Evolutionary conservation across 2,888 invertebrate species (phyloP).

Genomic region (Neoitamus cyanurus): DNA sequence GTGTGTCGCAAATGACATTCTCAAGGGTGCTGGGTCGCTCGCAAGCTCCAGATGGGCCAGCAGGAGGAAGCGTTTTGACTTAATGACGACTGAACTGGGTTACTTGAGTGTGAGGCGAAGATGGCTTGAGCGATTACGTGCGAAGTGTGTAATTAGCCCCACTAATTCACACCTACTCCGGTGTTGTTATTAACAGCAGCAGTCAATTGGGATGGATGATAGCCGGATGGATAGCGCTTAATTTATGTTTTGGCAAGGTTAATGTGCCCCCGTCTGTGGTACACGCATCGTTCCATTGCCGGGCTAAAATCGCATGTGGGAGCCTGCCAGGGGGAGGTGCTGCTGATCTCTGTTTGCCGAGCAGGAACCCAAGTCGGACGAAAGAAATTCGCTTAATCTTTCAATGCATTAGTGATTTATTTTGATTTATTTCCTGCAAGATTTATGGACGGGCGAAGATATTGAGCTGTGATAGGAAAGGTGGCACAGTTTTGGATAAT

Average conservation of each 20-base stretch:
- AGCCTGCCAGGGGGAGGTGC: background rate
- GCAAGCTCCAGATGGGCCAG: background rate
- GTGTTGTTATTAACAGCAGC: background rate
- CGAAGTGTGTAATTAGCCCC: conserved; percentile 19
- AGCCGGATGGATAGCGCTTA: background rate
- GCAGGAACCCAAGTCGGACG: background rate
- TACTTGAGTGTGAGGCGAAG: background rate
- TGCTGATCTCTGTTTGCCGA: background rate
- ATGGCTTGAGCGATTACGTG: background rate
- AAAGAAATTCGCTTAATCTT: background rate
- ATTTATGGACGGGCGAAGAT: background rate
- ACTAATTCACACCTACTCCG: conserved; percentile 40
- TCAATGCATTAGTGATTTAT: background rate
- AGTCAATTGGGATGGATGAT: conserved; percentile 28
- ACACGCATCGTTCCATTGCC: background rate
- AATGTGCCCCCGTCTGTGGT: background rate
- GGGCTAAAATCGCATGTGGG: background rate
- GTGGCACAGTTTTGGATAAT: background rate
- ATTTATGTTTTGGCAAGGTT: conserved; percentile 21
- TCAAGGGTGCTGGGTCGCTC: conserved; percentile 8
- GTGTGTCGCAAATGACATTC: conserved; percentile 24
- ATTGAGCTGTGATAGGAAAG: background rate
- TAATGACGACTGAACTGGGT: conserved; percentile 23
- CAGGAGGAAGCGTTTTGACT: conserved; percentile 3
- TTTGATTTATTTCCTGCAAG: background rate